Evolutionary conservation across 1,140 invertebrate genomes (phyloP).

Genomic region (Carcinoscorpius rotundicauda): DNA sequence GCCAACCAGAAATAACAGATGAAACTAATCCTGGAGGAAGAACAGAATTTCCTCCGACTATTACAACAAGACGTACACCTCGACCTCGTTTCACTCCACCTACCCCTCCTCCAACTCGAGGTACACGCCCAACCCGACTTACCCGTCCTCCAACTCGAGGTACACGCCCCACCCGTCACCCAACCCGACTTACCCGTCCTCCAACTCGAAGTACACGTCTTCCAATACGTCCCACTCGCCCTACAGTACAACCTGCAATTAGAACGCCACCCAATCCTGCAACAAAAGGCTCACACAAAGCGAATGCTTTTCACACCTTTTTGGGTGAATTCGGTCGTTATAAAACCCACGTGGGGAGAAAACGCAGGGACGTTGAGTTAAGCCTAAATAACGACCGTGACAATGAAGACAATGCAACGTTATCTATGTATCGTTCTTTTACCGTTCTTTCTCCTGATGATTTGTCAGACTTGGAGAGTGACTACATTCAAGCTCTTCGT

Average conservation of each 20-base stretch:
- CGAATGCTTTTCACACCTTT: not conserved
- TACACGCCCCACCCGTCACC: not conserved
- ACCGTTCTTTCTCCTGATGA: not conserved
- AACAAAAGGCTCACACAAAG: not conserved
- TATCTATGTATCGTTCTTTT: not conserved
- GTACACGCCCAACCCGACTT: not conserved
- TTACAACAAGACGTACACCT: not conserved
- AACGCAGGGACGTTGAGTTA: not conserved
- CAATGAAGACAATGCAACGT: not conserved
- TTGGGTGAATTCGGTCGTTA: slow-evolving; percentile 1
- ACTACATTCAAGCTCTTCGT: no score
- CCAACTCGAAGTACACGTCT: not conserved
- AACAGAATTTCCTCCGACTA: not conserved
- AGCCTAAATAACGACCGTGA: not conserved
- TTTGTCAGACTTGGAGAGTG: not conserved
- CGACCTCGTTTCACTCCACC: not conserved
- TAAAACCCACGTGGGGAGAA: not conserved
- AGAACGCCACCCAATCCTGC: not conserved
- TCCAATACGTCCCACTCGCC: not conserved
- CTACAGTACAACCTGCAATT: not conserved
- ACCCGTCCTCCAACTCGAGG: not conserved
- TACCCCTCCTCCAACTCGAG: not conserved
- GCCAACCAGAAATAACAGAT: not conserved
- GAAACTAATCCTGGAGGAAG: not conserved
- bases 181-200: not conserved